Evolutionary conservation across 2,797 vertebrate species (phyloP), one percentile per base, ranked within the genome.

Genomic region (Thalassophryne amazonica): DNA sequence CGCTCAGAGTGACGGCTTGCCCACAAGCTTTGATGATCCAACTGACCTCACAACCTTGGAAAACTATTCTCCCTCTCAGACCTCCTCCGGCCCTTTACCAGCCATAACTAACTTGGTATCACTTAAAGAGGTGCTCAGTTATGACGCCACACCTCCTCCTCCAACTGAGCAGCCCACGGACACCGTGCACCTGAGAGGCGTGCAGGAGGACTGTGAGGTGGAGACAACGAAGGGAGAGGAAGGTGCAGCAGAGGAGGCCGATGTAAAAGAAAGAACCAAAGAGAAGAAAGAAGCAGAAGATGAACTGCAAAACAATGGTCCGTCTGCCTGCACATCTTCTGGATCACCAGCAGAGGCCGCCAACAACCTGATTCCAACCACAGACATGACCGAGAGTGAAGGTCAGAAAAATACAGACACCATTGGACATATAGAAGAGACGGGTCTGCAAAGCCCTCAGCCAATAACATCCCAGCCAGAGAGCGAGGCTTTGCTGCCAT

Each of bases 101-200:
- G 11, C 14, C 2, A 27, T 51, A 55, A 48, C 78, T 15, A 71
- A 58, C 31, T 74, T 81, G 0, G 69, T 48, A 6, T 38, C 50
- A 4, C 54, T 83, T 0, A 77, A 52, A 4, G 46, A 78, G 16
- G 76, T 37, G 0, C 34, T 83, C 6, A 9, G 46, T 5, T 34
- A 43, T 4, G 35, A 17, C 28, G 48, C 51, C 3, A 2, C n/a
- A 1, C 28, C 20, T 7, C 13, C 57, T 22, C 4, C 20, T 46
- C 36, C 4, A 20, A 39, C 14, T 3, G 64, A 45, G 50, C 53
- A 38, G 35, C 42, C 16, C 12, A 79, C 51, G 0, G 81, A 87
- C 68, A 73, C 80, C 0, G 49, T 83, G 4, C 83, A 83, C 57
- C 13, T 86, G 46, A 74, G 35, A 1, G 78, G 70, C 31, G 36